Base-by-base conservation (phyloP, 1,140 invertebrate genomes). In the Neuroterus valhalla region DNA sequence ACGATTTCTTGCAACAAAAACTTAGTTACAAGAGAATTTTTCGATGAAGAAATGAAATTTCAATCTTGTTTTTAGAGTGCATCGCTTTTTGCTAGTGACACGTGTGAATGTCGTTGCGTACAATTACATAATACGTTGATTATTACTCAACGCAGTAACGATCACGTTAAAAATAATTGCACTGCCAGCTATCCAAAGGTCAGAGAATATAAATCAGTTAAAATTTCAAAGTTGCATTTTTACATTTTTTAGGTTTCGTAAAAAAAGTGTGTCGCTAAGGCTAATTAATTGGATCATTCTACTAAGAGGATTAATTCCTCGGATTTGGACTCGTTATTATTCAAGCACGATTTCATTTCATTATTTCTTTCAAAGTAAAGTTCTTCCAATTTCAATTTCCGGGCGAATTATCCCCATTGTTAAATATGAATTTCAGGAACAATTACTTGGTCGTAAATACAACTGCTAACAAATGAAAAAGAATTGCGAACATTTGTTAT, bases 101-200 rank as follows among this genome's bases (percentile, higher is more conserved):
- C 55, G 55, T 62, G 55, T 62, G 55, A 62, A 62, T 62, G 55
- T 62, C 55, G 55, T 62, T 62, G 55, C 55, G 55, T 62, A 62
- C 55, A 62, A 62, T 62, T 62, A 62, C 55, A 62, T 62, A 62
- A 62, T 62, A 62, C 55, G 55, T 62, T 62, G 26, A 62, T 62
- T 62, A 62, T 62, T 62, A 62, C 55, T 31, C 21, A 62, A 62
- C 55, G 14, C 21, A 31, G 55, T 62, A 62, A 62, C 55, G 15
- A 62, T 62, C 55, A 62, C 14, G 55, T 62, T 62, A 62, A 62
- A 62, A 62, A 62, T 62, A 62, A 62, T 62, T 62, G 55, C 23
- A 62, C 55, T 62, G 12, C 26, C 55, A 62, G 26, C 14, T 26
- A 26, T 2, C 14, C 55, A 31, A 62, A 62, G 55, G 55, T 62